Evolutionary conservation across 2,888 invertebrate genomes (phyloP), one percentile per base, ranked within the genome.

Genomic region (Dasypogon diadema): DNA sequence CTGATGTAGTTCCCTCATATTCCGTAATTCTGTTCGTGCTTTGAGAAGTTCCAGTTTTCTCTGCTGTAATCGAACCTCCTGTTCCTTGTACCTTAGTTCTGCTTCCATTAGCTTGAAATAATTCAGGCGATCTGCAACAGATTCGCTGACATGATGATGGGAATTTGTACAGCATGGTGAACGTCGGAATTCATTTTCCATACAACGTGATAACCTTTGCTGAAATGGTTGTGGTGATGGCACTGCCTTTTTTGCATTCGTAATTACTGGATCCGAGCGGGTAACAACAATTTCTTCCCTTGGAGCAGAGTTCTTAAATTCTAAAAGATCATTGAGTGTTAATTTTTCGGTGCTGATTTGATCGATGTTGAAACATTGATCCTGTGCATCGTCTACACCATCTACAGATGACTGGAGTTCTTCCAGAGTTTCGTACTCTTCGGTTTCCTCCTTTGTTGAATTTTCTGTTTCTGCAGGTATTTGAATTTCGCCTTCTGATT

Each of bases 31-130:
- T 48, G 85, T 85, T 79, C 83, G 83, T 46, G 83, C 83, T 76
- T 83, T 83, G 48, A 80, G 81, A 24, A 85, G 76, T 78, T 85
- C 84, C 34, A 86, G 82, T 77, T 83, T 83, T 76, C 84, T 84
- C 51, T 83, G 81, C 76, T 85, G 84, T n/a, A 83, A 79, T 21
- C 82, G 78, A 68, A 85, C 77, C 75, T 85, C 83, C 65, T 83
- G 83, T 77, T 85, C 85, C 76, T 84, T 84, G 78, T 81, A 82
- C 4, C 84, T 83, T 74, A 84, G 77, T 77, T 86, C 85, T 1
- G 84, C 84, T 78, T 85, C 85, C 77, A 84, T 84, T n/a, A 85
- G 78, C 58, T 82, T 83, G 34, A 84, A 83, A 77, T 79, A 84
- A 73, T 83, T 84, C 48, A 85, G 81, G 48, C 83, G 83, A 76